phyloP scores from a whole-genome alignment of 2,113 vertebrate genomes.

The Gallinago media region DNA sequence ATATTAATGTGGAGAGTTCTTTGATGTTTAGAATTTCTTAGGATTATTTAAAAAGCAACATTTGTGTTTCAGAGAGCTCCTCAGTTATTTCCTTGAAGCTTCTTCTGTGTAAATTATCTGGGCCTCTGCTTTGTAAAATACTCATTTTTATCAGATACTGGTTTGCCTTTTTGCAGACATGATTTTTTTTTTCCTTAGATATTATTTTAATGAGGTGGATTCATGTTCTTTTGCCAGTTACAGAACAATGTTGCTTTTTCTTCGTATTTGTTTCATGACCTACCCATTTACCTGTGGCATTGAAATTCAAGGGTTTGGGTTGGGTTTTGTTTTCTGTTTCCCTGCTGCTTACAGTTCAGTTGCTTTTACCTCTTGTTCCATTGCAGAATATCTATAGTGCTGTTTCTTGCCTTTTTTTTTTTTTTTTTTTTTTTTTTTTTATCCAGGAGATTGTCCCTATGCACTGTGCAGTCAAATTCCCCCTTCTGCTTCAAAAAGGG shows the following conservation, averaged over 20 bases:
- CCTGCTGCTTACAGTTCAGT: not conserved
- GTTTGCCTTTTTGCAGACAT: not conserved
- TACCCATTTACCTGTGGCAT: not conserved
- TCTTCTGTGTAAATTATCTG: conserved; percentile 49
- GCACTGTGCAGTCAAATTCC: not conserved
- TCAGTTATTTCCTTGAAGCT: conserved; percentile 56
- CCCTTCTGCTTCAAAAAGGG: not conserved
- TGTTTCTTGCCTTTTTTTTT: not conserved
- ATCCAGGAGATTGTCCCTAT: not conserved
- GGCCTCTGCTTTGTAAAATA: conserved; percentile 25
- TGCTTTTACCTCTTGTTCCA: not conserved
- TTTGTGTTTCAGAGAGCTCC: conserved; percentile 53
- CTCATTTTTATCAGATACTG: conserved; percentile 21
- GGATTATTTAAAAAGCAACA: conserved; percentile 34
- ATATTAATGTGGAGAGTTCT: conserved; percentile 7
- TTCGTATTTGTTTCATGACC: not conserved
- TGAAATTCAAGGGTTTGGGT: not conserved
- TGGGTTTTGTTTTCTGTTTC: not conserved
- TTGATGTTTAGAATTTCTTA: conserved; percentile 44
- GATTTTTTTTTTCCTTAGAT: conserved; percentile 3
- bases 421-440: not conserved
- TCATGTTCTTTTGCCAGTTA: not conserved
- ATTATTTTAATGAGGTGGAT: not conserved
- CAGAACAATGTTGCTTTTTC: not conserved
- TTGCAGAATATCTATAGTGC: not conserved